Evolutionary conservation across 2,888 invertebrate genomes (phyloP).

Genomic region (Drosophila peninsularis): DNA sequence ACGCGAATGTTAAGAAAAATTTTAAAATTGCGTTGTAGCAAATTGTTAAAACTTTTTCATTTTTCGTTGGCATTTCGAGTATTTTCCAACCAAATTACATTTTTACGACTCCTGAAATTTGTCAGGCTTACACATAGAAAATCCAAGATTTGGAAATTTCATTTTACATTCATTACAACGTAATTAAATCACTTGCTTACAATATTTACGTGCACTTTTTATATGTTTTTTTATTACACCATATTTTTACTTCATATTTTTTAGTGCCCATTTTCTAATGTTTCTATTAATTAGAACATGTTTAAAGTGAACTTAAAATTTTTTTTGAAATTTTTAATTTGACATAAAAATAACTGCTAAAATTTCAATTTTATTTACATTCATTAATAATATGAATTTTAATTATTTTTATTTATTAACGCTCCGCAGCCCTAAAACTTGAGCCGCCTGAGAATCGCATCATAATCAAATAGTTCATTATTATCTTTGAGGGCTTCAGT

Average conservation of each 20-base stretch:
- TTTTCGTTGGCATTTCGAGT: slow-evolving; percentile 34
- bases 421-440: not conserved
- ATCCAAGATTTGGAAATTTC: not conserved
- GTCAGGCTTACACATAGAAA: not conserved
- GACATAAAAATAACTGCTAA: not conserved
- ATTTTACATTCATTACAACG: not conserved
- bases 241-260: not conserved
- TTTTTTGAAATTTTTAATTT: not conserved
- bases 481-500: not conserved
- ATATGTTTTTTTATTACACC: not conserved
- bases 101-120: slow-evolving; percentile 1
- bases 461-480: not conserved
- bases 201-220: slow-evolving; percentile 1
- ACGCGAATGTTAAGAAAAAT: slow-evolving; percentile 62
- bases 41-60: slow-evolving; percentile 72
- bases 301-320: not conserved
- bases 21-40: slow-evolving; percentile 78
- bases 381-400: not conserved
- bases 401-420: not conserved
- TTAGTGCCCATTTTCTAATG: not conserved
- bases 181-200: slow-evolving; percentile 14
- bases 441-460: not conserved
- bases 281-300: not conserved
- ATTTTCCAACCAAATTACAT: slow-evolving; percentile 26
- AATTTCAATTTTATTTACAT: not conserved